Evolutionary conservation across 2,888 invertebrate species (phyloP).

Genomic region (Tiliacea citrago): DNA sequence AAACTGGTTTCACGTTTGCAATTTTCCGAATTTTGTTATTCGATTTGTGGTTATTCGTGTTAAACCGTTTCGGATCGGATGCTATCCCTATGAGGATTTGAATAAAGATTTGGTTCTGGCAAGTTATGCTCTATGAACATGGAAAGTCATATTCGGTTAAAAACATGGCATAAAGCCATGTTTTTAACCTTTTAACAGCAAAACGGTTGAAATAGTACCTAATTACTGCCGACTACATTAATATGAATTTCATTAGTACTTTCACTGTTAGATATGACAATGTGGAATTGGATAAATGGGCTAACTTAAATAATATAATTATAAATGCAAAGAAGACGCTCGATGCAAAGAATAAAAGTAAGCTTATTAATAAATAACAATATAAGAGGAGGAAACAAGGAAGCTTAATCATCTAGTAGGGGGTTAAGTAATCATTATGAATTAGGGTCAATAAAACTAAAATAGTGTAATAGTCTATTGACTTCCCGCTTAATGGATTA

Average conservation of each 20-base stretch:
- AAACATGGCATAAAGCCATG: too few species aligned
- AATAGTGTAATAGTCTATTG: too few species aligned
- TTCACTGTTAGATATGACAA: neutral
- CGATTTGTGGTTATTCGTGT: conserved; percentile 42
- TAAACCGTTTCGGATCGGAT: conserved; percentile 23
- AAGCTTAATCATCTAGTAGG: neutral
- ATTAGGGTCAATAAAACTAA: neutral
- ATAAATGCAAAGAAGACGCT: neutral
- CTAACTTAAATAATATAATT: too few species aligned
- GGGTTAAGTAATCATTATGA: neutral
- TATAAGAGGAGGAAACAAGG: neutral
- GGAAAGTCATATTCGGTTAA: too few species aligned
- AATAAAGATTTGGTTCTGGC: conserved; percentile 9
- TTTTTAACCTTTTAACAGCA: too few species aligned
- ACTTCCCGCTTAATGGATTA: neutral
- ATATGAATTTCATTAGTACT: neutral
- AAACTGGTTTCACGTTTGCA: conserved; percentile 67
- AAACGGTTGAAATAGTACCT: neutral
- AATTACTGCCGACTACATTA: neutral
- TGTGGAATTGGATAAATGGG: neutral
- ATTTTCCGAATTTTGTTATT: conserved; percentile 53
- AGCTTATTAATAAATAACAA: conserved; percentile 5
- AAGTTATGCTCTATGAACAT: neutral
- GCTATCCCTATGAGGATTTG: conserved; percentile 1
- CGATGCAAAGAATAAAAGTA: neutral